Evolutionary conservation across 2,113 vertebrate genomes (phyloP), one percentile per base, ranked within the genome.

Genomic region (Oryzias curvinotus): DNA sequence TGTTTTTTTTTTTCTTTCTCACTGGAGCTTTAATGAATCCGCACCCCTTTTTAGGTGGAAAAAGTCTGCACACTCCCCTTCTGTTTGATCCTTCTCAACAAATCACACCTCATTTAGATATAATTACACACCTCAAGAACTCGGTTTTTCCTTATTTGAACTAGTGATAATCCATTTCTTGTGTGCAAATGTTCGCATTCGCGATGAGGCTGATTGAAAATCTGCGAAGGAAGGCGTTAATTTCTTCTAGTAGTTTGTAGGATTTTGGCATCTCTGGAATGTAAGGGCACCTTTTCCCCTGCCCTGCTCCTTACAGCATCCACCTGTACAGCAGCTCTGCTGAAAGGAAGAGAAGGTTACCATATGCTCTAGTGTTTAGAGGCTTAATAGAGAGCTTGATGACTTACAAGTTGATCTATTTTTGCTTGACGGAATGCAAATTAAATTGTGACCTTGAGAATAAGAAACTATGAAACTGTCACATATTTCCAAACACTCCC

Each of bases 381-480:
- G 45, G 52, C 71, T 73, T 73, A 85, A 68, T 71, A 54, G 58
- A n/a, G 47, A 69, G 53, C 80, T 83, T 83, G 85, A 89, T 83
- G 62, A 85, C 83, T 85, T 84, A 73, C 73, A 78, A 82, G 76
- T 83, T 74, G 84, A 50, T 85, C 81, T 59, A 65, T 85, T 84
- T 59, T 73, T 69, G 36, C 36, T 73, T 78, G 75, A 72, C 75
- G 45, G 72, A 80, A 90, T 89, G 82, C 61, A 87, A 85, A 88
- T 87, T 65, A 87, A 88, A 88, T 87, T 88, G 89, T 80, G 79
- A 87, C 65, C 69, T 67, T 60, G 57, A 77, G 72, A 82, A 82
- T 75, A 53, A 70, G 47, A 80, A 84, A 83, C 88, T 88, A 92
- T 92, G 78, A 87, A 92, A 91, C 90, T 85, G 88, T 85, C 84